phyloP scores from a whole-genome alignment of 2,888 invertebrate genomes.

The Leptinotarsa tumamoca region DNA sequence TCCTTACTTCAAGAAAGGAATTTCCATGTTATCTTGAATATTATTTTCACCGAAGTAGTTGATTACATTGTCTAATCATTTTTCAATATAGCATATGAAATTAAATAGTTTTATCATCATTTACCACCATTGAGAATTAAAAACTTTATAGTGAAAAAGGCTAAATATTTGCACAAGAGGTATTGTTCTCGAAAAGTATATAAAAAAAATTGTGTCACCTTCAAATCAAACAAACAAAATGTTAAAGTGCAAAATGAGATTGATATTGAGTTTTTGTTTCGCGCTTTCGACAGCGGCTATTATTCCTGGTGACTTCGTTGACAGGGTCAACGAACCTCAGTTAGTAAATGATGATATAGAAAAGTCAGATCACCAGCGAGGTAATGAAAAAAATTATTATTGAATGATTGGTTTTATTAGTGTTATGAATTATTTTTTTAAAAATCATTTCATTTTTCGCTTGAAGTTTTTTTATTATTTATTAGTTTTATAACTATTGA shows the following conservation, averaged over 20 bases:
- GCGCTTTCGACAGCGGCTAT: conserved; percentile 7
- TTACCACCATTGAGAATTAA: neutral
- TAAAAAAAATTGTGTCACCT: neutral
- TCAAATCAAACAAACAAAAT: conserved; percentile 2
- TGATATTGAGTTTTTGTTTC: neutral
- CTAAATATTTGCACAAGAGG: neutral
- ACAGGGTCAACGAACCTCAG: neutral
- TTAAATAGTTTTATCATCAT: neutral
- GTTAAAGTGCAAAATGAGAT: neutral
- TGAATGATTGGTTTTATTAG: neutral
- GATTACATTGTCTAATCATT: neutral
- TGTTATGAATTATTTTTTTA: no score
- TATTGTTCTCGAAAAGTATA: conserved; percentile 9
- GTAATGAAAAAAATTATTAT: neutral
- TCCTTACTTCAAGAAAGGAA: neutral
- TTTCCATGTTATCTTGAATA: neutral
- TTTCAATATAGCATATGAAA: neutral
- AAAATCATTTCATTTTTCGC: no score
- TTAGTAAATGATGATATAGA: neutral
- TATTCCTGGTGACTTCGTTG: neutral
- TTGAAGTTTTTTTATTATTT: no score
- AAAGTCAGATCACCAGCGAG: neutral
- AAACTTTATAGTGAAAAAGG: neutral
- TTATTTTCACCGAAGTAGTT: neutral
- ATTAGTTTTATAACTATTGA: no score